Conservation (phyloP, 2,797 vertebrate species). For the Apodemus agrarius region DNA sequence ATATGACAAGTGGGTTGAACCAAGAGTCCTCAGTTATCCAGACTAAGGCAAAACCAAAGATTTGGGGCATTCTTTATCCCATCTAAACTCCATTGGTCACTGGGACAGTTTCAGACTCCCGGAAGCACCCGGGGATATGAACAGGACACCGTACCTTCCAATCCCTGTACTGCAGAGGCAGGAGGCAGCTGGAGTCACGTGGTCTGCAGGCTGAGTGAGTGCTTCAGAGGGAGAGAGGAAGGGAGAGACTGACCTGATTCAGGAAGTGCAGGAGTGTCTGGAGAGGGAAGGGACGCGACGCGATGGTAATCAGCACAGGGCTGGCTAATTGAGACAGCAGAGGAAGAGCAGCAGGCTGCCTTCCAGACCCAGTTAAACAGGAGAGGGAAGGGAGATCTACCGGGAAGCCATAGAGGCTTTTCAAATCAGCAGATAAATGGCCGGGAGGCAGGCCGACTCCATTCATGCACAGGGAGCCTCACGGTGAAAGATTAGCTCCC, state of each 20-base stretch:
- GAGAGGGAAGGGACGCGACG: background rate
- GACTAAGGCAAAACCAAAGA: background rate
- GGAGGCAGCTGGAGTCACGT: background rate
- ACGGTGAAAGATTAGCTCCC: constrained; percentile 81
- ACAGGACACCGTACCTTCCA: background rate
- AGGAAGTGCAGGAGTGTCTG: constrained; percentile 66
- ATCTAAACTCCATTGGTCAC: background rate
- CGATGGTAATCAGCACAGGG: constrained; percentile 38
- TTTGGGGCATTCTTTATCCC: background rate
- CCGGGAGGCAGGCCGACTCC: constrained; percentile 77
- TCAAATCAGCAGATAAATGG: constrained; percentile 82
- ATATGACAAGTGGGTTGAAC: background rate
- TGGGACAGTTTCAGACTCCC: background rate
- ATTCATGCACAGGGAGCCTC: constrained; percentile 76
- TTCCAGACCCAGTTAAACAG: constrained; percentile 77
- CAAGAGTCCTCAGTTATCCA: background rate
- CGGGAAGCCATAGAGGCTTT: constrained; percentile 81
- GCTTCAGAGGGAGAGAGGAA: background rate
- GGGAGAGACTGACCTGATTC: constrained; percentile 23
- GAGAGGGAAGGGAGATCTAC: constrained; percentile 57
- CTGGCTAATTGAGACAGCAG: constrained; percentile 75
- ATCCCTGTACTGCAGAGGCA: background rate
- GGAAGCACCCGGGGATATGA: background rate
- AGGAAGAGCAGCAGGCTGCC: constrained; percentile 60
- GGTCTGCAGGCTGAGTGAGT: constrained; percentile 37